phyloP scores from a whole-genome alignment of 2,888 invertebrate genomes.

The Lasioglossum pauxillum region DNA sequence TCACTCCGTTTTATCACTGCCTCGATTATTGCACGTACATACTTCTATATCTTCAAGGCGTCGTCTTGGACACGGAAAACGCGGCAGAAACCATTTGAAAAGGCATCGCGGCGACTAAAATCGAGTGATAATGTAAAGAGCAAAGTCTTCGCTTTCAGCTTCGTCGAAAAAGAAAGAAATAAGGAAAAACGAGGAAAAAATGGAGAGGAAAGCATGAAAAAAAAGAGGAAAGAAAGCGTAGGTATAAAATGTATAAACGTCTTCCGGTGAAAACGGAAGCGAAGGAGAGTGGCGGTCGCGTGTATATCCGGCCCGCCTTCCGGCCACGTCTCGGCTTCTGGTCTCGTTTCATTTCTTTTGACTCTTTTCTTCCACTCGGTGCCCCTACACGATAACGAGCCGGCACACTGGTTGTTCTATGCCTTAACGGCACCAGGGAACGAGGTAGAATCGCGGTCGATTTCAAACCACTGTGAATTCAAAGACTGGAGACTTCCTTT shows the following conservation, averaged over 20 bases:
- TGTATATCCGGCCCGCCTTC: neutral
- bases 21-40: neutral
- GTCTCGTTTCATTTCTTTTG: neutral
- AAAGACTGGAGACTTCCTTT: neutral
- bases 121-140: neutral
- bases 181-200: neutral
- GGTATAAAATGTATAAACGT: slow-evolving; percentile 15
- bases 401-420: neutral
- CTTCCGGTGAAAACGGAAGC: slow-evolving; percentile 9
- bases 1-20: too few species aligned
- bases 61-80: neutral
- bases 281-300: neutral
- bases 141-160: neutral
- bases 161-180: neutral
- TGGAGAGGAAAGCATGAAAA: neutral
- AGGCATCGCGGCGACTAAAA: slow-evolving; percentile 4
- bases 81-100: neutral
- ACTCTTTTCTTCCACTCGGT: neutral
- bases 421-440: neutral
- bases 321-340: slow-evolving; percentile 13
- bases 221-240: neutral
- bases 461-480: neutral
- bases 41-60: neutral
- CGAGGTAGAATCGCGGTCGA: neutral
- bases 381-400: slow-evolving; percentile 36